These are phyloP conservation scores for Myotis myotis DNA, from an alignment of 2,797 vertebrate genomes.

Conservation along the genomic window DNA sequence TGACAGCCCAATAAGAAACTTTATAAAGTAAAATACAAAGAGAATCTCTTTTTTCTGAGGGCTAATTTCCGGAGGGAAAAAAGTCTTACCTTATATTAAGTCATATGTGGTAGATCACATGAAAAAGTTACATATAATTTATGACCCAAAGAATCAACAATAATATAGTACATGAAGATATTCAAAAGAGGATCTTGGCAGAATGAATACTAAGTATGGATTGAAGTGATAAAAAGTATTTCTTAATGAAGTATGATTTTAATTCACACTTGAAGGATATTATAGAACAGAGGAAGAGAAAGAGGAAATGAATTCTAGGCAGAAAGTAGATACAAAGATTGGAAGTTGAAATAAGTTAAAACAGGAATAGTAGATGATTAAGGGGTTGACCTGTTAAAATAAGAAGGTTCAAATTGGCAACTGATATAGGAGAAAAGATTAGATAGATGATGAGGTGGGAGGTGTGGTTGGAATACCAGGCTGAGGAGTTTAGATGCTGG, in stretches of 20 bases:
- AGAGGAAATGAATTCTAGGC: constrained; percentile 18
- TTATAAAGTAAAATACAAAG: constrained; percentile 14
- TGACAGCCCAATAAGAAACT: neutral
- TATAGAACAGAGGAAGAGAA: constrained; percentile 27
- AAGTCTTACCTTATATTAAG: neutral
- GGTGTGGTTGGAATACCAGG: neutral
- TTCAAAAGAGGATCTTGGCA: neutral
- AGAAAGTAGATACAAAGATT: constrained; percentile 24
- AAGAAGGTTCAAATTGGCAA: neutral
- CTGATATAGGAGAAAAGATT: neutral
- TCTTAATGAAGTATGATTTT: constrained; percentile 34
- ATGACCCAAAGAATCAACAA: neutral
- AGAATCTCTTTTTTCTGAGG: constrained; percentile 17
- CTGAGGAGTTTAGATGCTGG: neutral
- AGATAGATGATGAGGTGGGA: neutral
- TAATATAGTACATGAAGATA: constrained; percentile 2
- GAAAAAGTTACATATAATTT: constrained; percentile 5
- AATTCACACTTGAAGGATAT: constrained; percentile 12
- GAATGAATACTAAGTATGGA: neutral
- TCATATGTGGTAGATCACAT: neutral
- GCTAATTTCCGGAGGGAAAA: neutral
- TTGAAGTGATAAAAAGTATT: constrained; percentile 10
- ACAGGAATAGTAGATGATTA: neutral
- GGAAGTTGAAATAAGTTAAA: neutral
- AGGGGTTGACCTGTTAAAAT: neutral